Evolutionary conservation across 1,140 invertebrate genomes (phyloP).

Genomic region (Ectropis grisescens): DNA sequence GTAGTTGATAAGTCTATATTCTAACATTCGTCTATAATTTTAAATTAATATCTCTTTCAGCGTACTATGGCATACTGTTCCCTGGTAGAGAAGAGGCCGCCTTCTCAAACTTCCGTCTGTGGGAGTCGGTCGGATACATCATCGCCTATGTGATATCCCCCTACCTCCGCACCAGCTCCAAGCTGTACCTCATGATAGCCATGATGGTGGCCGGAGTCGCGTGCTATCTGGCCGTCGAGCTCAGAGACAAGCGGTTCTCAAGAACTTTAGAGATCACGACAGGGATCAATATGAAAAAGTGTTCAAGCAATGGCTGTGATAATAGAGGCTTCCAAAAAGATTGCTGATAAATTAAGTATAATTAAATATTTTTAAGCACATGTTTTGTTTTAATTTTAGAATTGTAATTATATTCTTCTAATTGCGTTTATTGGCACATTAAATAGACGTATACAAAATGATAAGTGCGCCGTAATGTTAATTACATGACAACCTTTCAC

Average conservation of each 20-base stretch:
- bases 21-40: background rate
- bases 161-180: constrained; percentile 81
- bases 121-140: constrained; percentile 92
- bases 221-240: constrained; percentile 73
- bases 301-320: constrained; percentile 29
- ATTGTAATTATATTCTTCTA: no score
- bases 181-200: constrained; percentile 81
- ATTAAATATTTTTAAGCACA: no score
- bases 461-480: no score
- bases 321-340: constrained; percentile 40
- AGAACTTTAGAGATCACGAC: constrained; percentile 27
- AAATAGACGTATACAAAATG: no score
- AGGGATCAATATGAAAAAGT: constrained; percentile 16
- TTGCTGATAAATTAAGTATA: no score
- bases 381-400: no score
- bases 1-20: no score
- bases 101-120: constrained; percentile 92
- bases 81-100: constrained; percentile 89
- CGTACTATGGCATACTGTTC: constrained; percentile 89
- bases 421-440: no score
- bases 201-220: constrained; percentile 80
- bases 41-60: constrained; percentile 61
- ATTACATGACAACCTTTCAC: no score
- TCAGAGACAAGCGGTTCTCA: no score
- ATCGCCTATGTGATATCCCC: constrained; percentile 86